Base-by-base conservation (phyloP, 1,140 invertebrate species). In the Telenomus remus region DNA sequence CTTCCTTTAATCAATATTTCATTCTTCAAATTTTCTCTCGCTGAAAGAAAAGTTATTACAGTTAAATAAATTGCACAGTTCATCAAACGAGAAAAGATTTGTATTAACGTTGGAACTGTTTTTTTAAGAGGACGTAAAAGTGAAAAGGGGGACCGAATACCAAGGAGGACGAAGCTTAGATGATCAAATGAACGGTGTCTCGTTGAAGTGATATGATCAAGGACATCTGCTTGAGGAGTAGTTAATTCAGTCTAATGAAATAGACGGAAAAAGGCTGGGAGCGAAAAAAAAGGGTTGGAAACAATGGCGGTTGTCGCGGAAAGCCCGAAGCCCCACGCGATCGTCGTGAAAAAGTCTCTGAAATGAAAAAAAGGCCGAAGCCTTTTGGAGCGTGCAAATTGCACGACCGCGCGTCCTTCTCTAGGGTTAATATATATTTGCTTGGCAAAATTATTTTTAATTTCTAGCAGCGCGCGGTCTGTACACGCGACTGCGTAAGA, bases 371-470 rank as follows among this genome's bases (percentile, higher is more conserved):
- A 74, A 66, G 46, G 14, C 54, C 35, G 46, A 71, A 71, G 59
- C 61, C 53, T 59, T 39, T 63, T 39, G 46, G 49, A 27, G 49
- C 47, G 60, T 46, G 57, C 60, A 75, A 79, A 76, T 77, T 74
- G 64, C 63, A 16, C 61, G 68, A 48, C 27, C 59, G 50, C 13
- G 7, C 42, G 33, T 43, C 54, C 60, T 75, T 54, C 47, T 54
- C 73, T 71, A 70, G 64, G 70, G 78, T 76, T 79, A 79, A 79
- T 80, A 78, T n/a, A n/a, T 80, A 80, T 80, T 78, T 78, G 64
- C 60, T 68, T 69, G 56, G 60, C 47, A 68, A 75, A 79, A 79
- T 78, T 80, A 80, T 80, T 80, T 78, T 80, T 78, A 80, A 80
- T 79, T 80, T 76, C 44, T 43, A 55, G 66, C 51, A 68, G 69